Evolutionary conservation across 1,140 invertebrate species (phyloP).

Genomic region (Acromyrmex heyeri): DNA sequence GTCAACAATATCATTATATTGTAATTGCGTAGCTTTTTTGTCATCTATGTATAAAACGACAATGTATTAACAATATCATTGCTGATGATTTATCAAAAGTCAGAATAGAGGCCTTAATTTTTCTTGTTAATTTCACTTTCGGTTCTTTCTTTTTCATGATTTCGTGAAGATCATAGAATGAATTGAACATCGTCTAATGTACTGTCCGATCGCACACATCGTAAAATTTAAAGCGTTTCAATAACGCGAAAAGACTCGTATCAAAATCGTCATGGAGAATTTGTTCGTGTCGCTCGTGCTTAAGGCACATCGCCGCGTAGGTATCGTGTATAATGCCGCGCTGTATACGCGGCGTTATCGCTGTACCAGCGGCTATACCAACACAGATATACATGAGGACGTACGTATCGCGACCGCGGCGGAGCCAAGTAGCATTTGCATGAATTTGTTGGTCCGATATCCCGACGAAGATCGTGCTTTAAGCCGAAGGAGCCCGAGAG

Average conservation of each 20-base stretch:
- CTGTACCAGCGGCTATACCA: slow-evolving; percentile 70
- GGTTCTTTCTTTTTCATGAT: not conserved
- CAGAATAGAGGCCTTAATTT: not conserved
- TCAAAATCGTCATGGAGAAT: slow-evolving; percentile 70
- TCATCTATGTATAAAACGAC: too few relatives aligned
- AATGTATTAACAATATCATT: too few relatives aligned
- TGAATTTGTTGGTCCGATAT: slow-evolving; percentile 82
- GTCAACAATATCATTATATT: too few relatives aligned
- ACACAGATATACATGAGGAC: slow-evolving; percentile 55
- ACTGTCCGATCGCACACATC: not conserved
- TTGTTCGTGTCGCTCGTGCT: slow-evolving; percentile 67
- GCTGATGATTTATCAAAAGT: too few relatives aligned
- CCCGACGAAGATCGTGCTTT: slow-evolving; percentile 76
- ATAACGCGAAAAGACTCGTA: slow-evolving; percentile 38
- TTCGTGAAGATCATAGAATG: not conserved
- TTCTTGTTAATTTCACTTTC: not conserved
- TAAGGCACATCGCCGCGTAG: slow-evolving; percentile 70
- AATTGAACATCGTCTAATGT: slow-evolving; percentile 10
- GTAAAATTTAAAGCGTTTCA: slow-evolving; percentile 51
- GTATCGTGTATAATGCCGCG: slow-evolving; percentile 71
- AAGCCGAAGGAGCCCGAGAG: slow-evolving; percentile 70
- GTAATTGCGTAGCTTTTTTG: too few relatives aligned
- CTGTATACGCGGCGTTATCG: slow-evolving; percentile 73
- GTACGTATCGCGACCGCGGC: slow-evolving; percentile 71
- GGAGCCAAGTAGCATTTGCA: slow-evolving; percentile 79